phyloP scores from a whole-genome alignment of 1,140 invertebrate species.

The Drosophila pandora region DNA sequence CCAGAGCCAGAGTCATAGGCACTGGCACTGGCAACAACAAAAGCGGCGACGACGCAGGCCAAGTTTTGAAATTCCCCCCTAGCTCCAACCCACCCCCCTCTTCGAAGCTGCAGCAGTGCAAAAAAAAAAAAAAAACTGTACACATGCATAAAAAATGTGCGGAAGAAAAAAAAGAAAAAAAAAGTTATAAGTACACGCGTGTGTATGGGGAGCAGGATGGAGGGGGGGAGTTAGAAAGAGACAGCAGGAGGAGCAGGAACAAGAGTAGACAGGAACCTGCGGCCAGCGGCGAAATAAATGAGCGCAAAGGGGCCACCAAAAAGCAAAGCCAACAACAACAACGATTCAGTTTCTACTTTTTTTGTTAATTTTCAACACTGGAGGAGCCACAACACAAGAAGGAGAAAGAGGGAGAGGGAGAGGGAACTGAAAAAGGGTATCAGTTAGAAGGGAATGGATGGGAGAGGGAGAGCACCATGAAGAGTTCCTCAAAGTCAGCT shows the following conservation, averaged over 20 bases:
- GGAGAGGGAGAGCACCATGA: slow-evolving; percentile 19
- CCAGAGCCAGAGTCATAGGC: slow-evolving; percentile 36
- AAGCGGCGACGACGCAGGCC: slow-evolving; percentile 35
- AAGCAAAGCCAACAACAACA: slow-evolving; percentile 58
- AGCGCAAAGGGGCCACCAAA: slow-evolving; percentile 44
- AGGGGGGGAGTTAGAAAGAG: slow-evolving; percentile 4
- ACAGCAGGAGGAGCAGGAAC: slow-evolving; percentile 5
- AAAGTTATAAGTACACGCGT: slow-evolving; percentile 75
- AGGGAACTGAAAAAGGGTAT: background rate
- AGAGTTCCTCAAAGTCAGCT: slow-evolving; percentile 67
- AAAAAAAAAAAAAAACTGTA: slow-evolving; percentile 51
- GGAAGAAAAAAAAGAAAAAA: slow-evolving; percentile 45
- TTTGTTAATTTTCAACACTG: slow-evolving; percentile 74
- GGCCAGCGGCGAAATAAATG: slow-evolving; percentile 63
- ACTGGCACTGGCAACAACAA: slow-evolving; percentile 55
- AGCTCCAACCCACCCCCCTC: background rate
- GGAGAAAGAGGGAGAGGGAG: background rate
- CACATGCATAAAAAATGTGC: slow-evolving; percentile 73
- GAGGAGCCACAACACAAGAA: slow-evolving; percentile 41
- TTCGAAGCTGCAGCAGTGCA: slow-evolving; percentile 43
- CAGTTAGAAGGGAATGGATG: background rate
- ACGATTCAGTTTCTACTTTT: slow-evolving; percentile 70
- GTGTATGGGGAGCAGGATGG: slow-evolving; percentile 15
- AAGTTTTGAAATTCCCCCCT: slow-evolving; percentile 53
- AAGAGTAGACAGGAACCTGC: slow-evolving; percentile 65